Evolutionary conservation across 2,113 vertebrate genomes (phyloP).

Genomic region (Erythrocercus mccallii): DNA sequence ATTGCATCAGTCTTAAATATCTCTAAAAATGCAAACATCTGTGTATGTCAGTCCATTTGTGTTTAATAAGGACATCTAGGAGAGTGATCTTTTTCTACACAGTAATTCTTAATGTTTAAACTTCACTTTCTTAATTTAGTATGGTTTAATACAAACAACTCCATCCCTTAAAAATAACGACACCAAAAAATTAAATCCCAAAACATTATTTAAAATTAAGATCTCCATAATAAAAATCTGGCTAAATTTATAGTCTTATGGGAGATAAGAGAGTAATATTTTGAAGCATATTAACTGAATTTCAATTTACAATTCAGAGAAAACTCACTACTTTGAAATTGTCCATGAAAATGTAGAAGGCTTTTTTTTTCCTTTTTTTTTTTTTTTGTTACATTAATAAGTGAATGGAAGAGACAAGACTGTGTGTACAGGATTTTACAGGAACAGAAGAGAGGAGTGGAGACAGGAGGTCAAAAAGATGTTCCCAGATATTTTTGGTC

Average conservation of each 20-base stretch:
- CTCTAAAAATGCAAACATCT: not conserved
- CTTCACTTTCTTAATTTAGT: not conserved
- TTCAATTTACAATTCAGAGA: not conserved
- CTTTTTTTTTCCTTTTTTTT: fast-evolving
- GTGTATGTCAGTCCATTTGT: not conserved
- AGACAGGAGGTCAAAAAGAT: fast-evolving
- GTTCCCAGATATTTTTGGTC: not conserved
- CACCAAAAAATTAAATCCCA: not conserved
- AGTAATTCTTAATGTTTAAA: not conserved
- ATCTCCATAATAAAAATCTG: not conserved
- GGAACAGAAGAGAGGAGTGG: fast-evolving
- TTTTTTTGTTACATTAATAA: not conserved
- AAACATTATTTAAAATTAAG: not conserved
- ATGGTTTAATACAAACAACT: not conserved
- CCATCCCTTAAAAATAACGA: not conserved
- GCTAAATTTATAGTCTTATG: not conserved
- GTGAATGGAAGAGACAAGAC: not conserved
- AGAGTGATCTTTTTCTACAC: not conserved
- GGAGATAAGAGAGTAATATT: not conserved
- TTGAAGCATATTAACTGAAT: not conserved
- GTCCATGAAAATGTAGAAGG: not conserved
- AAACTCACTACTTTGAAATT: not conserved
- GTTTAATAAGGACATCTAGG: not conserved
- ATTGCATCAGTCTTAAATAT: not conserved
- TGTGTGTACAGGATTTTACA: not conserved